phyloP scores from a whole-genome alignment of 2,888 invertebrate species.

The Gandaritis pyraliata region DNA sequence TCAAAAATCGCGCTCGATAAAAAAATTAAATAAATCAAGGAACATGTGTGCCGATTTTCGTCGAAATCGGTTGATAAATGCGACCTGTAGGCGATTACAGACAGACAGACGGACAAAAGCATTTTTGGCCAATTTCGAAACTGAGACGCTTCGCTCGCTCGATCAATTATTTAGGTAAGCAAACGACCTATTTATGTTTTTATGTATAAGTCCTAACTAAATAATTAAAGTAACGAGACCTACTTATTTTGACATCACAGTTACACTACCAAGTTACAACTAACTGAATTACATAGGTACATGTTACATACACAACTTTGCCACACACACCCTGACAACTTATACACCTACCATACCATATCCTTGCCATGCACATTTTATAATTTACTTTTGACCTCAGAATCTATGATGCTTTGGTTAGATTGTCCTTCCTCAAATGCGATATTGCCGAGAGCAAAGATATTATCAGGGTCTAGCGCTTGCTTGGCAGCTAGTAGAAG shows the following conservation, averaged over 20 bases:
- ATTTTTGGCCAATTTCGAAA: too few species aligned
- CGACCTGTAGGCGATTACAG: too few species aligned
- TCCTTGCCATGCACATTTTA: slow-evolving; percentile 43
- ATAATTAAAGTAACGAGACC: neutral
- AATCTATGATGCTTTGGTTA: slow-evolving; percentile 31
- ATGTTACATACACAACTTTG: neutral
- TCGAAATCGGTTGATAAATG: too few species aligned
- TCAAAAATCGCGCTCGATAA: too few species aligned
- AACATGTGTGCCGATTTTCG: too few species aligned
- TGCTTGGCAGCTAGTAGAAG: slow-evolving; percentile 92
- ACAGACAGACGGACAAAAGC: too few species aligned
- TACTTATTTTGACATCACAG: slow-evolving; percentile 6
- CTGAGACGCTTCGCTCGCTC: too few species aligned
- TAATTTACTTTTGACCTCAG: slow-evolving; percentile 67
- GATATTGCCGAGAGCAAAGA: slow-evolving; percentile 95
- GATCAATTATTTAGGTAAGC: too few species aligned
- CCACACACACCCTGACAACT: neutral
- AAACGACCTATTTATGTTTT: too few species aligned
- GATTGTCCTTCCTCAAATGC: slow-evolving; percentile 56
- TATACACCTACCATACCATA: neutral
- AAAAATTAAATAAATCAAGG: too few species aligned
- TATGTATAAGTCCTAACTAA: too few species aligned
- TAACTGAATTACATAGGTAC: neutral
- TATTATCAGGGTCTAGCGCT: slow-evolving; percentile 96
- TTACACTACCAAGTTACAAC: neutral